A percentile compares a stretch with the other conserved stretches of the same genome.
Evolutionary conservation across 2,888 invertebrate species (phyloP).

Genomic region (Linnaemya vulpina): DNA sequence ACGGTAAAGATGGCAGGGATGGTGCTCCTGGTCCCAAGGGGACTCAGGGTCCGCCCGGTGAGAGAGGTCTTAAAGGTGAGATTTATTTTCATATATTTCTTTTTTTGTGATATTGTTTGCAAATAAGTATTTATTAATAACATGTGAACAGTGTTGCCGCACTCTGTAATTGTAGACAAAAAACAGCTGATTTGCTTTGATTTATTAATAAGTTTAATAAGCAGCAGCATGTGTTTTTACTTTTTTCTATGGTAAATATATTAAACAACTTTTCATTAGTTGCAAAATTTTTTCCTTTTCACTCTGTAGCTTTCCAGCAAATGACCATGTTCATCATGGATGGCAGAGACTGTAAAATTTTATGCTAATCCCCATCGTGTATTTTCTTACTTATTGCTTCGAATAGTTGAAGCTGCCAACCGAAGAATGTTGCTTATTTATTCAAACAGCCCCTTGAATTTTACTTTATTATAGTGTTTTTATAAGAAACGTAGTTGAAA

Average conservation of each 20-base stretch:
- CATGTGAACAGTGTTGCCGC: too few relatives aligned
- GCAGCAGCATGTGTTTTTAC: too few relatives aligned
- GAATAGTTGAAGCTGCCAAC: background rate
- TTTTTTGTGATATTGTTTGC: background rate
- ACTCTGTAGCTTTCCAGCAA: too few relatives aligned
- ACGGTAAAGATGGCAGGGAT: conserved; percentile 89
- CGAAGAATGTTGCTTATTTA: background rate
- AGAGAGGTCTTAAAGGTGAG: conserved; percentile 87
- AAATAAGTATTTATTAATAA: too few relatives aligned
- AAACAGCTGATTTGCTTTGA: too few relatives aligned
- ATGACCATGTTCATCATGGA: too few relatives aligned
- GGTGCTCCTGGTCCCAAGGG: conserved; percentile 87
- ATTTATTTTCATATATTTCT: background rate
- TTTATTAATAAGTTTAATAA: too few relatives aligned
- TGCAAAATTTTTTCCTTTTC: too few relatives aligned
- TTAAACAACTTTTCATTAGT: too few relatives aligned
- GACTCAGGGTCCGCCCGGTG: conserved; percentile 87
- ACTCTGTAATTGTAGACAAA: too few relatives aligned
- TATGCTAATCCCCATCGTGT: background rate
- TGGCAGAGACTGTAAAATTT: too few relatives aligned
- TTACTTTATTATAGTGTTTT: conserved; percentile 12
- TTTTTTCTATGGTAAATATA: too few relatives aligned
- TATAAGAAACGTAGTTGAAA: conserved; percentile 34
- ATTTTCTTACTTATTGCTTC: background rate
- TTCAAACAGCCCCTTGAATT: background rate